These are phyloP conservation scores for Gryllus longicercus DNA, from an alignment of 2,888 invertebrate genomes.

Conservation along the genomic window DNA sequence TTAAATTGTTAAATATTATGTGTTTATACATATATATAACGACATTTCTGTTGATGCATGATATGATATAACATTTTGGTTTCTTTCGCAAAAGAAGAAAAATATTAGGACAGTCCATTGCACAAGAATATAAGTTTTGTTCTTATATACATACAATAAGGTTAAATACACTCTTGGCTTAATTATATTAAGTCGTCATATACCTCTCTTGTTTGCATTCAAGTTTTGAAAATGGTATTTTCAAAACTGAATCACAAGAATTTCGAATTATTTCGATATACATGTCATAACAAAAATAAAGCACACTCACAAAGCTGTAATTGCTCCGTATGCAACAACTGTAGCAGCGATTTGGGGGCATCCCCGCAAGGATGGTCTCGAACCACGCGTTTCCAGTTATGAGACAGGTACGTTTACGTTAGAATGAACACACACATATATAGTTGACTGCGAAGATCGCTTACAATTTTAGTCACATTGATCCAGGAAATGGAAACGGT, in stretches of 20 bases:
- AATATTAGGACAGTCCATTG: conserved; percentile 17
- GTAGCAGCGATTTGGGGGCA: not conserved
- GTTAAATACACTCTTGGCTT: conserved; percentile 6
- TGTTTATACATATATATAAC: not conserved
- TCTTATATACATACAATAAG: conserved; percentile 11
- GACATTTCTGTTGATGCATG: conserved; percentile 17
- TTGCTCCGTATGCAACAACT: not conserved
- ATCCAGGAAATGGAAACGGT: not conserved
- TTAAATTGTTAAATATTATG: conserved; percentile 17
- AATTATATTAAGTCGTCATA: not conserved
- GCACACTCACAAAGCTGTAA: not conserved
- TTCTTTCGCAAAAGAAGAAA: not conserved
- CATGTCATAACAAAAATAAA: conserved; percentile 8
- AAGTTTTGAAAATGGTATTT: not conserved
- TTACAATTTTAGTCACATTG: not conserved
- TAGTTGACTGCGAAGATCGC: not conserved
- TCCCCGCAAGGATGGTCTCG: not conserved
- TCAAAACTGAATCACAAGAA: conserved; percentile 1
- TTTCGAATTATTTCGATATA: not conserved
- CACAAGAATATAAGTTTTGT: conserved; percentile 17
- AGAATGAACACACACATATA: conserved; percentile 7
- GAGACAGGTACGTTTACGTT: conserved; percentile 17
- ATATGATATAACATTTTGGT: conserved; percentile 17
- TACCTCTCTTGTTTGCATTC: not conserved
- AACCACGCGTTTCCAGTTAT: not conserved